Conservation (phyloP, 2,888 invertebrate species). For the Melitaea athalia region DNA sequence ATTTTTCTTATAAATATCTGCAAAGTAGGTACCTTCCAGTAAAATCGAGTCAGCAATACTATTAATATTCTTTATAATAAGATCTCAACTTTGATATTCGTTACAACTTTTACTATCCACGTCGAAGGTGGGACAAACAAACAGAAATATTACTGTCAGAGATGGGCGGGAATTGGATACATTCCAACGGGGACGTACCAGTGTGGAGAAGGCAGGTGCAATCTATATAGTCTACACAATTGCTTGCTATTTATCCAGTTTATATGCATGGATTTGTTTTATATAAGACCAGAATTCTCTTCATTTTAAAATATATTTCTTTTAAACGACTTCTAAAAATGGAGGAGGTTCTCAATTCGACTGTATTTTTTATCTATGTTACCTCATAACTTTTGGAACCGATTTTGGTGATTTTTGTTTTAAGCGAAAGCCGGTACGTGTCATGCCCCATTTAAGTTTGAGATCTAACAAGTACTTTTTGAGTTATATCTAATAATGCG, state of each 20-base stretch:
- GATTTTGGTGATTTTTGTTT: too few relatives aligned
- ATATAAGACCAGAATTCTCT: not conserved
- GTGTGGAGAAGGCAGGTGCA: conserved; percentile 19
- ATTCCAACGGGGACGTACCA: conserved; percentile 42
- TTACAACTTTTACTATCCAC: conserved; percentile 32
- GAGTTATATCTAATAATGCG: too few relatives aligned
- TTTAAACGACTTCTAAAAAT: too few relatives aligned
- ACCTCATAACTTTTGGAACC: too few relatives aligned
- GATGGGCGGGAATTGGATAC: conserved; percentile 44
- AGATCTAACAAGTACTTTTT: too few relatives aligned
- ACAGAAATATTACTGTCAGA: conserved; percentile 30
- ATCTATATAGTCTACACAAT: not conserved
- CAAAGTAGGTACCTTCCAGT: conserved; percentile 7
- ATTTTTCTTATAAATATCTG: not conserved
- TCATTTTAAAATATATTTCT: not conserved
- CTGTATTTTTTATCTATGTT: too few relatives aligned
- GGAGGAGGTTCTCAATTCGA: too few relatives aligned
- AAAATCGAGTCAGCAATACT: conserved; percentile 15
- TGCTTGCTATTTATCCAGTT: not conserved
- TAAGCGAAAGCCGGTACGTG: too few relatives aligned
- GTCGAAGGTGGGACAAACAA: conserved; percentile 35
- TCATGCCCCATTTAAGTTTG: too few relatives aligned
- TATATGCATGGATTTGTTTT: not conserved
- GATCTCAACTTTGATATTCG: conserved; percentile 22
- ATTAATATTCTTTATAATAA: conserved; percentile 22